Conservation (phyloP, 2,797 vertebrate species). For the Bucorvus abyssinicus region DNA sequence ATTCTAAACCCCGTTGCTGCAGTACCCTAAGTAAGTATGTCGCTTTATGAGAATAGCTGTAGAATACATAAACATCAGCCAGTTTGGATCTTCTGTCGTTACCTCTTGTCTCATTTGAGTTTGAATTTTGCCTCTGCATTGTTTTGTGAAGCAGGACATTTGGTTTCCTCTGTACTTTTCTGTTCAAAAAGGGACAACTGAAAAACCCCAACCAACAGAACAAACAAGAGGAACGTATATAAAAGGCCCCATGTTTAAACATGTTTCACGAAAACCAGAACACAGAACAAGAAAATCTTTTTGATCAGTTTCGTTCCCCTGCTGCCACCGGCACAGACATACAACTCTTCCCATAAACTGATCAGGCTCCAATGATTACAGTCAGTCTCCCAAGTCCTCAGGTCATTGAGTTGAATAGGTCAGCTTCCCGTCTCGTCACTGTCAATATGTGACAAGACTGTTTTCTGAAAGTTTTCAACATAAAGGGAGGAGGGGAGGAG, state of each 20-base stretch:
- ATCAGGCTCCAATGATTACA: background rate
- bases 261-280: background rate
- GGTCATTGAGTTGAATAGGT: background rate
- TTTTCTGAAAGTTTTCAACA: conserved; percentile 33
- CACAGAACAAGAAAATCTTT: background rate
- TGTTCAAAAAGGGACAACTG: background rate
- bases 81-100: background rate
- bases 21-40: background rate
- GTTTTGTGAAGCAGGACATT: background rate
- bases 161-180: background rate
- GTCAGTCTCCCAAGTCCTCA: conserved; percentile 19
- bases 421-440: background rate
- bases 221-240: background rate
- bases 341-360: background rate
- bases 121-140: background rate
- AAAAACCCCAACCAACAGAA: background rate
- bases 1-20: background rate
- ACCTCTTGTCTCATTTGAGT: background rate
- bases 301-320: background rate
- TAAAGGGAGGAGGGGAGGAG: background rate
- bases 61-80: background rate
- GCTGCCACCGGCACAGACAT: background rate
- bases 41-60: background rate
- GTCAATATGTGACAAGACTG: conserved; percentile 31
- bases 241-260: background rate